These are phyloP conservation scores for Erebia palarica DNA, from an alignment of 2,888 invertebrate species.

Conservation along the genomic window DNA sequence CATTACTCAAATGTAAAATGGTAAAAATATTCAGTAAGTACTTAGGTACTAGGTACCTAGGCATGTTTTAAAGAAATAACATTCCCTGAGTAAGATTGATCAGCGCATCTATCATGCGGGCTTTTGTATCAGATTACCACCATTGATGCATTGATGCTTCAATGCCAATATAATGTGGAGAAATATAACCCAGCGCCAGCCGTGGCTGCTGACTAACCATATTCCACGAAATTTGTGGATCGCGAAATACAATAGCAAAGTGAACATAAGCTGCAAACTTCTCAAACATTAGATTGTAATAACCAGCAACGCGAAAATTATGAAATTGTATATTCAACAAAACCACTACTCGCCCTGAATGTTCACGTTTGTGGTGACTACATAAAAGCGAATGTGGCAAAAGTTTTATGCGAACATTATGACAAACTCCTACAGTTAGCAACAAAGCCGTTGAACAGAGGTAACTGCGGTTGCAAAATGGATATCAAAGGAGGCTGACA, in stretches of 20 bases:
- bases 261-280: conserved; percentile 6
- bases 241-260: conserved; percentile 4
- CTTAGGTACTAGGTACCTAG: neutral
- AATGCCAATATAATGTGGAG: conserved; percentile 48
- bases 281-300: conserved; percentile 26
- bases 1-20: neutral
- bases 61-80: neutral
- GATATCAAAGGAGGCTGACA: conserved; percentile 13
- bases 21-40: neutral
- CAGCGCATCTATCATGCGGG: conserved; percentile 41
- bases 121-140: conserved; percentile 50
- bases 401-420: conserved; percentile 32
- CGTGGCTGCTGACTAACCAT: conserved; percentile 20
- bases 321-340: conserved; percentile 34
- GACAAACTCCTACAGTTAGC: conserved; percentile 27
- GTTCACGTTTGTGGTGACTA: conserved; percentile 41
- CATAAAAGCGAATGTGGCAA: conserved; percentile 36
- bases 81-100: conserved; percentile 30
- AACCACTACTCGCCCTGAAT: conserved; percentile 45
- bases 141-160: conserved; percentile 45
- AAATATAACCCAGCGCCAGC: conserved; percentile 60
- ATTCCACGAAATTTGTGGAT: conserved; percentile 24
- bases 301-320: conserved; percentile 34
- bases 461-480: conserved; percentile 12
- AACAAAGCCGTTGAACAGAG: conserved; percentile 26